Evolutionary conservation across 2,888 invertebrate genomes (phyloP), one percentile per base, ranked within the genome.

Genomic region (Athrips mouffetella): DNA sequence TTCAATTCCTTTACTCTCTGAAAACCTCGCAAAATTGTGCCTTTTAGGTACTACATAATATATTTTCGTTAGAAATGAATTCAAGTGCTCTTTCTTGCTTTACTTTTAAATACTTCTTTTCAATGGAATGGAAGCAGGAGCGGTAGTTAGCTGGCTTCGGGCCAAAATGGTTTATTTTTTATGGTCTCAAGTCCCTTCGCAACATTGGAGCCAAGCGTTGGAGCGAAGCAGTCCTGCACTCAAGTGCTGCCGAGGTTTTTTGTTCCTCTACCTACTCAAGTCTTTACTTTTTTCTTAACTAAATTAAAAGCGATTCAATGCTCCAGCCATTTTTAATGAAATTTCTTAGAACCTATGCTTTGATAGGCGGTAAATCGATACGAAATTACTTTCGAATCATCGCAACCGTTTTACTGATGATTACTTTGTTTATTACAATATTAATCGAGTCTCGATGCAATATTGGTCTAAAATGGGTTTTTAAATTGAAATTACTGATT

Each of bases 91-190:
- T 74, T 67, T 65, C 70, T 76, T 73, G 65, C 70, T 76, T 73
- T 66, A 69, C 70, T 67, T 77, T 80, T 71, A 77, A 83, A 79
- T 70, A 74, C 67, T 76, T 73, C 74, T 73, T 76, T 82, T 80
- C 78, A 83, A 83, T 80, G 79, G 76, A 76, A 71, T 73, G 70
- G 74, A 74, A 70, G 72, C 65, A 63, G 63, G 67, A 69, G 67
- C 70, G 63, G 64, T 64, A 65, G 68, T 63, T 58, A 65, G 64
- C 74, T 85, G 86, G 86, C 83, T 77, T 61, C 60, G 65, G 71
- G 76, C 85, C 86, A 85, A 83, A 85, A 80, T 80, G 82, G 70
- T 76, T 77, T 73, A 73, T 79, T 87, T 84, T 85, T 85, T 84
- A 80, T 80, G 70, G 72, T 67, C 65, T 67, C 60, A 65, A 68